These are phyloP conservation scores for Nothobranchius furzeri DNA, from an alignment of 2,113 vertebrate genomes.

Conservation along the genomic window DNA sequence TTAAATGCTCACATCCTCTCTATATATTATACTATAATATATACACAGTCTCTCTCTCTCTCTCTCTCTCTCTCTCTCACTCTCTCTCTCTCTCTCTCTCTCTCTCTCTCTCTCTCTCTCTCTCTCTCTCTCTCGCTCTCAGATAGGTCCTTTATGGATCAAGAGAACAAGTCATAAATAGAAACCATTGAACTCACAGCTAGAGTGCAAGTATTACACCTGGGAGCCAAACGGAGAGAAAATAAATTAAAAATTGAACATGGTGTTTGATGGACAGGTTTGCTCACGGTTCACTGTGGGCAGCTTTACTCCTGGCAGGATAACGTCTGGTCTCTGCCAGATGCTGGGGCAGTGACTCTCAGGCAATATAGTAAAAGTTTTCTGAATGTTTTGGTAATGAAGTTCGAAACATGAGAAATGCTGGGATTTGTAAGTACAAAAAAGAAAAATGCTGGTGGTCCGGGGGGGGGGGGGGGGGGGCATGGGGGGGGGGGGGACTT, in stretches of 20 bases:
- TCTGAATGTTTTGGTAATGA: background rate
- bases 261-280: background rate
- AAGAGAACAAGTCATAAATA: background rate
- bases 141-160: background rate
- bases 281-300: background rate
- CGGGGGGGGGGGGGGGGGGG: too few relatives aligned
- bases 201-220: background rate
- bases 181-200: background rate
- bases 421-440: too few relatives aligned
- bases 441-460: too few relatives aligned
- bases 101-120: too few relatives aligned
- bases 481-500: too few relatives aligned
- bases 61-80: too few relatives aligned
- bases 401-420: background rate
- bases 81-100: too few relatives aligned
- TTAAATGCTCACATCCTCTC: too few relatives aligned
- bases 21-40: too few relatives aligned
- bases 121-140: background rate
- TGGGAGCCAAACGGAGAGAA: background rate
- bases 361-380: background rate
- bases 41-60: too few relatives aligned
- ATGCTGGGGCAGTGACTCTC: background rate
- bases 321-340: too few relatives aligned
- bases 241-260: background rate
- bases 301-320: background rate